phyloP scores from a whole-genome alignment of 2,797 vertebrate species.

The Cheirogaleus major region DNA sequence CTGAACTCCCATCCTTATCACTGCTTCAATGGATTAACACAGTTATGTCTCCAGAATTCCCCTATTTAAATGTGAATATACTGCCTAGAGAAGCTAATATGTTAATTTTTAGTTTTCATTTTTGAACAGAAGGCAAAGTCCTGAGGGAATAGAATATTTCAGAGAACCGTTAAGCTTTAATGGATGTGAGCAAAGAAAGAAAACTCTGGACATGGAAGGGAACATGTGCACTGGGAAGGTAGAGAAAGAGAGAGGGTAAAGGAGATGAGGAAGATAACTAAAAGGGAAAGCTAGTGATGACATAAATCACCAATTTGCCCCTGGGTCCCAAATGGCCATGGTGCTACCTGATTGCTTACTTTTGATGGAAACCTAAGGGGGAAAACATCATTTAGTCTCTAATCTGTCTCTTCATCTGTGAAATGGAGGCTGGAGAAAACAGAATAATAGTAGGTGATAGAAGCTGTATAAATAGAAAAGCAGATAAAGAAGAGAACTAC shows the following conservation, averaged over 20 bases:
- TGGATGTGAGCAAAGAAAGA: conserved; percentile 16
- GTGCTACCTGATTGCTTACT: background rate
- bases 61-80: conserved; percentile 14
- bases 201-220: background rate
- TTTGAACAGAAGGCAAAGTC: conserved; percentile 24
- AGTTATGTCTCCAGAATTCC: background rate
- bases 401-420: conserved; percentile 62
- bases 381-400: background rate
- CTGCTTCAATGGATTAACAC: background rate
- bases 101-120: conserved; percentile 11
- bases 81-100: background rate
- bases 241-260: background rate
- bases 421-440: conserved; percentile 53
- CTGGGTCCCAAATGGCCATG: background rate
- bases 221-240: background rate
- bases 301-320: background rate
- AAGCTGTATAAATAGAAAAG: conserved; percentile 58
- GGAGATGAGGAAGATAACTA: background rate
- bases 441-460: background rate
- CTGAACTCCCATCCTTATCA: background rate
- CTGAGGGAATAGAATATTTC: conserved; percentile 20
- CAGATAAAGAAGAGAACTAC: conserved; percentile 60
- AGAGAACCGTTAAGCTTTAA: conserved; percentile 31
- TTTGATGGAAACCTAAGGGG: conserved; percentile 31
- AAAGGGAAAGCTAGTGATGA: conserved; percentile 20